These are phyloP conservation scores for Stenoptilia bipunctidactyla DNA, from an alignment of 2,888 invertebrate genomes.

Conservation along the genomic window DNA sequence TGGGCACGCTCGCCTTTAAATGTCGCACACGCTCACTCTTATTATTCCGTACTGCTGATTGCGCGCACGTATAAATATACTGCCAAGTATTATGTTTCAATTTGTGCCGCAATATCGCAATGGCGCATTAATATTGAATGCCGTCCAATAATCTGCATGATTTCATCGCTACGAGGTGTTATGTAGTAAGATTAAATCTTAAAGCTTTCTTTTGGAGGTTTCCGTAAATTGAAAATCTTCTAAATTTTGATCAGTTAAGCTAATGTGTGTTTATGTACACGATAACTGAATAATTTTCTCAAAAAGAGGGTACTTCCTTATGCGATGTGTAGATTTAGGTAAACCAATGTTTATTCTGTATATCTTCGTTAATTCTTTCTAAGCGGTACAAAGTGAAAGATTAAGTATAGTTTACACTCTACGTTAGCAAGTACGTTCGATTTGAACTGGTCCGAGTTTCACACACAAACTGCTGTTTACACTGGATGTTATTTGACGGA, in stretches of 20 bases:
- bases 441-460: constrained; percentile 54
- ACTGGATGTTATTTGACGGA: constrained; percentile 1
- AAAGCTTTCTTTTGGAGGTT: too few relatives aligned
- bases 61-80: constrained; percentile 19
- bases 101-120: neutral
- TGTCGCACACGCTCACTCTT: constrained; percentile 31
- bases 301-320: constrained; percentile 1
- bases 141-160: neutral
- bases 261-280: too few relatives aligned
- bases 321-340: neutral
- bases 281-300: neutral
- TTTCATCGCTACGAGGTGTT: too few relatives aligned
- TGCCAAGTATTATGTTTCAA: neutral
- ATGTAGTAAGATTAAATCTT: too few relatives aligned
- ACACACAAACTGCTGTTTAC: constrained; percentile 48
- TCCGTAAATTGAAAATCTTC: too few relatives aligned
- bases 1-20: constrained; percentile 34
- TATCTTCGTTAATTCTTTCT: constrained; percentile 54
- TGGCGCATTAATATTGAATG: neutral
- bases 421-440: constrained; percentile 45
- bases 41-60: constrained; percentile 30
- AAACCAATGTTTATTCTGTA: constrained; percentile 35
- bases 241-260: too few relatives aligned
- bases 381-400: constrained; percentile 61
- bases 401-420: constrained; percentile 48